phyloP scores from a whole-genome alignment of 2,797 vertebrate species.

The Botia kubotai region DNA sequence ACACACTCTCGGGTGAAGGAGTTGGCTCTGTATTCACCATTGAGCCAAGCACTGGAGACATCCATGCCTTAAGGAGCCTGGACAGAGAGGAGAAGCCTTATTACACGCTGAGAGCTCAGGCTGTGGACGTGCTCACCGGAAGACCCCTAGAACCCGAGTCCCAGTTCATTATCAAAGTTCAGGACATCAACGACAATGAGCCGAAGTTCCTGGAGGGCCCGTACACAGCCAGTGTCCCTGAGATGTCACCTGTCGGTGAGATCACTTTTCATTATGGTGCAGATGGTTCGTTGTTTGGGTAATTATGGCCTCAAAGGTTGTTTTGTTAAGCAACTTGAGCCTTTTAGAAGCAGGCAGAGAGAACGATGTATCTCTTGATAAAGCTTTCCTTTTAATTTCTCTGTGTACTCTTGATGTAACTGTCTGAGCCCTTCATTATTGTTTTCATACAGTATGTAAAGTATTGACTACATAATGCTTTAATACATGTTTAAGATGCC shows the following conservation, averaged over 20 bases:
- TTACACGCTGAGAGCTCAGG: slow-evolving; percentile 90
- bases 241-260: slow-evolving; percentile 95
- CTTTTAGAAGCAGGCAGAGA: too few species aligned
- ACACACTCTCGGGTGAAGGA: slow-evolving; percentile 92
- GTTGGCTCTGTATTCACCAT: slow-evolving; percentile 92
- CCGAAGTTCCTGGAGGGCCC: slow-evolving; percentile 90
- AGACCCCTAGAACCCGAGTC: slow-evolving; percentile 90
- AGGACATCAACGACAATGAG: slow-evolving; percentile 96
- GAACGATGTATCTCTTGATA: too few species aligned
- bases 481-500: too few species aligned
- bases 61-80: slow-evolving; percentile 89
- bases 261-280: slow-evolving; percentile 38
- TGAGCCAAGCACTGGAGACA: slow-evolving; percentile 92
- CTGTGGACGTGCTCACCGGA: slow-evolving; percentile 86
- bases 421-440: too few species aligned
- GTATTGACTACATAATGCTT: too few species aligned
- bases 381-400: too few species aligned
- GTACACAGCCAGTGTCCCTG: slow-evolving; percentile 87
- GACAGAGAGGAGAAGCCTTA: slow-evolving; percentile 92
- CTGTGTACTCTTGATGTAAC: too few species aligned
- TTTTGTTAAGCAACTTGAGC: background rate
- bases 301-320: slow-evolving; percentile 9
- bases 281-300: background rate
- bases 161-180: slow-evolving; percentile 94
- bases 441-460: too few species aligned